Percentiles rank a stretch among this genome's conserved stretches.
Evolutionary conservation across 2,888 invertebrate genomes (phyloP).

Genomic region (Watsonalla binaria): DNA sequence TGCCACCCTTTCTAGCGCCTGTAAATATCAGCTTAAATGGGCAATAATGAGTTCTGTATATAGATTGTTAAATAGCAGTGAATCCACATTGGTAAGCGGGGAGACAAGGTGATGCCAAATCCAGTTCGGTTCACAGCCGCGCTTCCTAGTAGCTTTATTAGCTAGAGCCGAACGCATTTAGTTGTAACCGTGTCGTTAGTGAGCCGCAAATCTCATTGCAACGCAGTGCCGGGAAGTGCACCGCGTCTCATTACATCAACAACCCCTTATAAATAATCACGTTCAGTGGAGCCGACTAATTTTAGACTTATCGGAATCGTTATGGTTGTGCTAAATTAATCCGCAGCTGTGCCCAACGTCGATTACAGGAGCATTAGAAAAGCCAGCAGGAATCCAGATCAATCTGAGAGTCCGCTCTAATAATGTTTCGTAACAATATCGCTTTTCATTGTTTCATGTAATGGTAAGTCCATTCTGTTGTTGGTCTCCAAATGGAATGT

Average conservation of each 20-base stretch:
- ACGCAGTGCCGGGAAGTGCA: constrained; percentile 39
- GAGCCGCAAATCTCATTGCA: constrained; percentile 28
- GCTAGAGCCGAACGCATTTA: constrained; percentile 34
- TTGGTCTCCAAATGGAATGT: constrained; percentile 23
- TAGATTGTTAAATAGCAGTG: constrained; percentile 29
- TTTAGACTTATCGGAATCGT: constrained; percentile 48
- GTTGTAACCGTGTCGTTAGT: constrained; percentile 35
- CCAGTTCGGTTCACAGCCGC: constrained; percentile 27
- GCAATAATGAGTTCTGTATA: constrained; percentile 3
- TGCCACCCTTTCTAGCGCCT: not conserved
- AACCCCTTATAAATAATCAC: constrained; percentile 41
- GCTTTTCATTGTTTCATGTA: constrained; percentile 37
- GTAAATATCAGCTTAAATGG: no score
- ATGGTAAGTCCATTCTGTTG: constrained; percentile 47
- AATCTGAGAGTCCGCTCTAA: constrained; percentile 36
- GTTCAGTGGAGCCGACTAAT: constrained; percentile 40
- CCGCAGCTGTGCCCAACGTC: constrained; percentile 22
- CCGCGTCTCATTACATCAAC: constrained; percentile 38
- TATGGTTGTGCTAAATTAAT: constrained; percentile 40
- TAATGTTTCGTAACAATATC: constrained; percentile 50
- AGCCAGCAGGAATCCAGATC: constrained; percentile 27
- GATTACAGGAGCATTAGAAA: constrained; percentile 33
- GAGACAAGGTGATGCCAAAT: constrained; percentile 52
- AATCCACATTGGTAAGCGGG: constrained; percentile 36
- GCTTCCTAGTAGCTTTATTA: constrained; percentile 50